Conservation (phyloP, 2,888 invertebrate species). For the Notodonta ziczac region DNA sequence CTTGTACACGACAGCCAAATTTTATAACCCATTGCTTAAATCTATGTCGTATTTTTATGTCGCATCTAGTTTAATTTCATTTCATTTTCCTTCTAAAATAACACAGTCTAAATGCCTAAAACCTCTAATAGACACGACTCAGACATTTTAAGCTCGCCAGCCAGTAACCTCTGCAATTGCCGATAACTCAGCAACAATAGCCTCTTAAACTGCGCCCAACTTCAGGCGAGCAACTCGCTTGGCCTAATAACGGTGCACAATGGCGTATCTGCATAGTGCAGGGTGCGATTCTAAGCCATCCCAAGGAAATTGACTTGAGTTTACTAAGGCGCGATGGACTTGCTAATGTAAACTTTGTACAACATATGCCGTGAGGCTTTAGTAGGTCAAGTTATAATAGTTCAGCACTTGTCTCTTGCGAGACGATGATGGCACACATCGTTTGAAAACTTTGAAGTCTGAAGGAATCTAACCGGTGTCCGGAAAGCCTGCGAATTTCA, state of each 20-base stretch:
- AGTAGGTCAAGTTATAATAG: not conserved
- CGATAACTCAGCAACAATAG: constrained; percentile 56
- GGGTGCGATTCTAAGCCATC: constrained; percentile 39
- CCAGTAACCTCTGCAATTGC: constrained; percentile 49
- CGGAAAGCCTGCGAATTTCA: too few species aligned
- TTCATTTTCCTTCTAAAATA: too few species aligned
- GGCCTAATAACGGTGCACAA: constrained; percentile 49
- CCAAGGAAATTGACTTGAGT: constrained; percentile 1
- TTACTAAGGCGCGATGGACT: not conserved
- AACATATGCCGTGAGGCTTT: not conserved
- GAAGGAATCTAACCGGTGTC: too few species aligned
- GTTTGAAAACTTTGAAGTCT: too few species aligned
- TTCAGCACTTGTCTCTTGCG: not conserved
- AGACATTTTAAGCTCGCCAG: constrained; percentile 41
- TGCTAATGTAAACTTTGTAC: not conserved
- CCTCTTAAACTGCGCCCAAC: constrained; percentile 51
- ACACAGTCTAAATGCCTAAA: not conserved
- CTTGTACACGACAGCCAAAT: not conserved
- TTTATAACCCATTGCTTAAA: too few species aligned
- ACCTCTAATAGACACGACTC: not conserved
- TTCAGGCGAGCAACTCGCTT: constrained; percentile 43
- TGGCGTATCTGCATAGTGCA: constrained; percentile 54
- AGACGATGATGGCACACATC: not conserved
- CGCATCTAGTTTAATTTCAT: not conserved
- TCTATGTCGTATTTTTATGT: too few species aligned